Conservation (phyloP, 2,113 vertebrate genomes). For the Melanerpes aurifrons region DNA sequence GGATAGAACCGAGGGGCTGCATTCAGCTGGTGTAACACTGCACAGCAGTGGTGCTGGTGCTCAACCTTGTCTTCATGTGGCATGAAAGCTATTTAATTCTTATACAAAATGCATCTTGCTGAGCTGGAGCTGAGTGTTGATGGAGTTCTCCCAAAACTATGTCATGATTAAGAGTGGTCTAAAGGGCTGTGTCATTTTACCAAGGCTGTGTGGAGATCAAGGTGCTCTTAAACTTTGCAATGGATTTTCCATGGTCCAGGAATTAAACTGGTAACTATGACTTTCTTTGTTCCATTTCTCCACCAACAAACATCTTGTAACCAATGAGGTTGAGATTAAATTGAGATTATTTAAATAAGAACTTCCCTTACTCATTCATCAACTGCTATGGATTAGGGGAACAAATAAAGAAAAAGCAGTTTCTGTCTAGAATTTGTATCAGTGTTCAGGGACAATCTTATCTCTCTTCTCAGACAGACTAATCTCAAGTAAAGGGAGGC, state of each 20-base stretch:
- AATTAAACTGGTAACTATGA: neutral
- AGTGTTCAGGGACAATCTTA: neutral
- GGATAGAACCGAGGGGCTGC: neutral
- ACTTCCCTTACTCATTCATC: neutral
- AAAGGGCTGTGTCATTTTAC: neutral
- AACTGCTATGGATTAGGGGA: neutral
- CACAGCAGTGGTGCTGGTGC: neutral
- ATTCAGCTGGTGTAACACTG: neutral
- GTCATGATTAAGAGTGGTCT: neutral
- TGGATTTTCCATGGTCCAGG: neutral
- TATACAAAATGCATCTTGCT: neutral
- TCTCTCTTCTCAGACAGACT: neutral
- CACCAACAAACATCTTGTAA: neutral
- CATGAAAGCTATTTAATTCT: neutral
- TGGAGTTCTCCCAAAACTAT: neutral
- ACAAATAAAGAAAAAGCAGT: neutral
- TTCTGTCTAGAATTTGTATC: constrained; percentile 4
- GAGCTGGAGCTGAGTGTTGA: neutral
- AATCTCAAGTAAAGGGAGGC: neutral
- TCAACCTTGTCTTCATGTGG: neutral
- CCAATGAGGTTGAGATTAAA: neutral
- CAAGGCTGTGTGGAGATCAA: neutral
- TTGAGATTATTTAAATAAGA: neutral
- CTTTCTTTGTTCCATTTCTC: neutral
- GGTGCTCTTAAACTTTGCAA: neutral